Percentiles rank a stretch among this genome's conserved stretches.
These are phyloP conservation scores for Rambutsinella grinnellia DNA, from an alignment of 2,888 invertebrate genomes.

Conservation along the genomic window DNA sequence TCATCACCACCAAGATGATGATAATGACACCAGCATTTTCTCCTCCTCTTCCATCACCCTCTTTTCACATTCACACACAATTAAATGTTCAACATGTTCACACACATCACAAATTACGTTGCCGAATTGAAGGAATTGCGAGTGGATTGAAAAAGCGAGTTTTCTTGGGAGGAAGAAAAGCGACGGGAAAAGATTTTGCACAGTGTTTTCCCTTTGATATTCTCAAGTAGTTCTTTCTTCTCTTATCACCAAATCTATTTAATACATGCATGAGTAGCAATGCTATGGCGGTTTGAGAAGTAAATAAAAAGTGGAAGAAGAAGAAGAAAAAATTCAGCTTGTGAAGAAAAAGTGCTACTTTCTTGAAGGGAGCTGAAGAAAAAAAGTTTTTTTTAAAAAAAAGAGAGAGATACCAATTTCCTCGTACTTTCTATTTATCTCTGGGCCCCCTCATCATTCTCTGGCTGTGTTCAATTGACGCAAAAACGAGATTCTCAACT, in stretches of 20 bases:
- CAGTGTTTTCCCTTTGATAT: slow-evolving; percentile 35
- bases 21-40: slow-evolving; percentile 3
- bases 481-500: no score
- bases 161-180: slow-evolving; percentile 10
- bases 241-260: slow-evolving; percentile 3
- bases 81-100: slow-evolving; percentile 32
- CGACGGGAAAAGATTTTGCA: slow-evolving; percentile 10
- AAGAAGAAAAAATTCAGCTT: slow-evolving; percentile 15
- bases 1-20: slow-evolving; percentile 9
- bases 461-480: no score
- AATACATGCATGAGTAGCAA: background rate
- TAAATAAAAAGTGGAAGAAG: slow-evolving; percentile 25
- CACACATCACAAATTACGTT: slow-evolving; percentile 22
- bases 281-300: slow-evolving; percentile 13
- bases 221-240: slow-evolving; percentile 20
- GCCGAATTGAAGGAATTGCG: background rate
- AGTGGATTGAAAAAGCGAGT: background rate
- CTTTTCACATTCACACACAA: slow-evolving; percentile 34
- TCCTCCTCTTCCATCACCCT: background rate
- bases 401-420: slow-evolving; percentile 24
- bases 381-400: background rate
- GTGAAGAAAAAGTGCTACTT: slow-evolving; percentile 3
- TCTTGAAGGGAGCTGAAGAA: slow-evolving; percentile 1
- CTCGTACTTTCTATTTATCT: slow-evolving; percentile 27
- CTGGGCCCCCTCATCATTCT: no score